Conservation (phyloP, 2,113 vertebrate genomes). For the Oncorhynchus nerka region DNA sequence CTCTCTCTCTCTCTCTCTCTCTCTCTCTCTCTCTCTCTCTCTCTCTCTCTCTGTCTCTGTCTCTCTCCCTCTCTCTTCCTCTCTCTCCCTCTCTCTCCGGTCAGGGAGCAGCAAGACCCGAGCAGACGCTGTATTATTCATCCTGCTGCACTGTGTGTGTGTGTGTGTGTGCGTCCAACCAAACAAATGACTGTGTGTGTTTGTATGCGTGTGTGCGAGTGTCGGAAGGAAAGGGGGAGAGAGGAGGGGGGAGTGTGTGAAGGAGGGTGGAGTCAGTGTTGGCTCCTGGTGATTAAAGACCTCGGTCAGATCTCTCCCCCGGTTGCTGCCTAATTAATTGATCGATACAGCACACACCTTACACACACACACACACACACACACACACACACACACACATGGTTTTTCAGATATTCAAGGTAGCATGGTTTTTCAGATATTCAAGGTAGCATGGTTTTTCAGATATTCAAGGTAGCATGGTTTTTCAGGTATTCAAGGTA, state of each 20-base stretch:
- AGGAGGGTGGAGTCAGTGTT: not conserved
- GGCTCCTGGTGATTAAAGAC: constrained; percentile 44
- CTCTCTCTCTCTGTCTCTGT: too few species aligned
- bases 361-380: not conserved
- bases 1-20: too few species aligned
- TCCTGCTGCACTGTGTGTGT: not conserved
- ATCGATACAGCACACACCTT: constrained; percentile 17
- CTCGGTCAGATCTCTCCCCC: constrained; percentile 32
- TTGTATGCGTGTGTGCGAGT: not conserved
- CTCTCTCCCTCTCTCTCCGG: too few species aligned
- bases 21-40: too few species aligned
- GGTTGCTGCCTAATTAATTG: constrained; percentile 53
- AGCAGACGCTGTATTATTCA: not conserved
- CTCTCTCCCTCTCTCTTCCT: too few species aligned
- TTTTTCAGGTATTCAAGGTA: not conserved
- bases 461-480: not conserved
- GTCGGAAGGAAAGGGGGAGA: not conserved
- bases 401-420: not conserved
- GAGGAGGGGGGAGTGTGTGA: not conserved
- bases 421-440: too few species aligned
- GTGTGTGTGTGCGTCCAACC: not conserved
- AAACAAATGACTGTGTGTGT: not conserved
- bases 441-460: too few species aligned
- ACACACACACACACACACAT: not conserved
- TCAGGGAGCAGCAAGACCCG: not conserved